Base-by-base conservation (phyloP, 2,797 vertebrate genomes). In the Pipistrellus kuhlii region DNA sequence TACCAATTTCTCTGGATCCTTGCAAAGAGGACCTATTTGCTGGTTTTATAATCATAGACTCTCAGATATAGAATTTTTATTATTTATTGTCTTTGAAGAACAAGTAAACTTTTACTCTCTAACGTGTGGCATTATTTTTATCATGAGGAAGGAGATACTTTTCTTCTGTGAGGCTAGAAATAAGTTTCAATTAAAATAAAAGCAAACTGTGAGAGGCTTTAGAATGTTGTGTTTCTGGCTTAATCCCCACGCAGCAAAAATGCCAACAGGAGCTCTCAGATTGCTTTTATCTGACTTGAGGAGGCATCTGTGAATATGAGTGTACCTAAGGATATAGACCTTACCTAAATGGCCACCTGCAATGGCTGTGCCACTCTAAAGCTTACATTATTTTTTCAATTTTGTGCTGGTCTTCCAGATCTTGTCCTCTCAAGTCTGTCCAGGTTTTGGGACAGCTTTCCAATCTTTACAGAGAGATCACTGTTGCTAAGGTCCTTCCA, bases 41-140 rank as follows among this genome's bases (percentile, higher is more conserved):
- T 77, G 23, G 35, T 15, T 94, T 93, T 90, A 35, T 44, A 30
- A 82, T 77, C 35, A 89, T 2, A 51, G 64, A 25, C 55, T 86
- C 51, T 41, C n/a, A 66, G n/a, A 77, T 81, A 20, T 32, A 55
- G 21, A 86, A 41, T 17, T 77, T 21, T 32, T 85, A 73, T 68
- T 77, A 23, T 76, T 77, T 93, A 18, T 73, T 90, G 64, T 59
- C n/a, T 94, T 93, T 64, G 91, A 88, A 68, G 68, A 73, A n/a
- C 41, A 90, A 80, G 6, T 44, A 35, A 48, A 59, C 6, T 12
- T 85, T 71, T 82, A 78, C 15, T 82, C 10, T 80, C 25, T 87
- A 76, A 91, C 84, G 51, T 48, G 20, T 83, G 69, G 7, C 27
- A 66, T 78, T 62, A 25, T 85, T 72, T 93, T 93, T 91, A 57